Conservation (phyloP, 2,888 invertebrate genomes). For the Cephalotes varians region DNA sequence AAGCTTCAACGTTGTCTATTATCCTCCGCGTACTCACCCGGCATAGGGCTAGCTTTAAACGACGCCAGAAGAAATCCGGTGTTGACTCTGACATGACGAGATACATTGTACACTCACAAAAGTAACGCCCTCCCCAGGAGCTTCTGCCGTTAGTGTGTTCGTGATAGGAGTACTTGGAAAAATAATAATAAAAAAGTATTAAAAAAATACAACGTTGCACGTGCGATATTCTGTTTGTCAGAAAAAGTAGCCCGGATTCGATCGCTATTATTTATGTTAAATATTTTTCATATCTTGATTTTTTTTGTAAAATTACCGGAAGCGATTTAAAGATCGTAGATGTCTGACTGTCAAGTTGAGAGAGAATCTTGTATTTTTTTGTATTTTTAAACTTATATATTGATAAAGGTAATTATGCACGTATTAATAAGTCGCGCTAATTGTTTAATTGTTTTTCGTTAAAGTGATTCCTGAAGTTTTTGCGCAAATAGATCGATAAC, state of each 20-base stretch:
- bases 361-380: not conserved
- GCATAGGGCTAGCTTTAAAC: slow-evolving; percentile 59
- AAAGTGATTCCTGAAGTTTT: not conserved
- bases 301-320: not conserved
- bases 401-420: not conserved
- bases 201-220: not conserved
- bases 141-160: not conserved
- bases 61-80: slow-evolving; percentile 45
- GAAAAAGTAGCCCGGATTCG: not conserved
- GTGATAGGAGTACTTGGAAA: not conserved
- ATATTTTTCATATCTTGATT: not conserved
- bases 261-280: not conserved
- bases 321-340: not conserved
- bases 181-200: not conserved
- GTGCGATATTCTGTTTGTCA: not conserved
- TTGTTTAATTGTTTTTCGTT: not conserved
- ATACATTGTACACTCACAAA: slow-evolving; percentile 32
- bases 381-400: not conserved
- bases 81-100: slow-evolving; percentile 46
- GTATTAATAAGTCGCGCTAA: not conserved
- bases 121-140: not conserved
- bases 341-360: not conserved
- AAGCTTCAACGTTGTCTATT: slow-evolving; percentile 75
- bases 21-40: slow-evolving; percentile 60
- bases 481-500: not conserved